These are phyloP conservation scores for Pseudomyrmex pallidus DNA, from an alignment of 1,140 invertebrate species.

Conservation along the genomic window DNA sequence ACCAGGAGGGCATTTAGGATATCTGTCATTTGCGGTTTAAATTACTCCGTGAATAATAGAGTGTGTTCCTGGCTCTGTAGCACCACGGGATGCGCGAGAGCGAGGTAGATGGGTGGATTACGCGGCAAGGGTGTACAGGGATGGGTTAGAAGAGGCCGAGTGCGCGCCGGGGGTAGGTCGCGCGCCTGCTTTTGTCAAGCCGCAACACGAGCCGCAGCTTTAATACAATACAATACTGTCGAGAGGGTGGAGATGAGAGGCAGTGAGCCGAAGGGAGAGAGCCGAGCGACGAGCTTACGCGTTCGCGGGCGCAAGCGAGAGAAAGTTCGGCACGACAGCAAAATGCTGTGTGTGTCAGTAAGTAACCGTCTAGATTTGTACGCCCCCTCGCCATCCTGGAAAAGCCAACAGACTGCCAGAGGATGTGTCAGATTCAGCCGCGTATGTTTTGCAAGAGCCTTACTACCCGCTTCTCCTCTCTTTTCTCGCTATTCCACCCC, in stretches of 20 bases:
- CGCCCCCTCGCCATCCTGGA: slow-evolving; percentile 65
- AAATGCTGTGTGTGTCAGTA: slow-evolving; percentile 76
- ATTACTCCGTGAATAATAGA: slow-evolving; percentile 71
- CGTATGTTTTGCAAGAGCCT: slow-evolving; percentile 73
- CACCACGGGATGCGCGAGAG: slow-evolving; percentile 10
- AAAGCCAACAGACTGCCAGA: slow-evolving; percentile 73
- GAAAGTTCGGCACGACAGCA: slow-evolving; percentile 68
- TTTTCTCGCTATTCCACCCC: slow-evolving; percentile 43
- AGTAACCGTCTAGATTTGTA: slow-evolving; percentile 79
- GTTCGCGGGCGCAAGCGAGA: slow-evolving; percentile 52
- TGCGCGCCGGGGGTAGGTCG: slow-evolving; percentile 55
- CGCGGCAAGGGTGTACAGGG: neutral
- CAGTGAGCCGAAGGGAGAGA: slow-evolving; percentile 48
- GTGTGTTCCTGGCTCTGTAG: slow-evolving; percentile 23
- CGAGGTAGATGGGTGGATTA: neutral
- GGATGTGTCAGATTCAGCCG: slow-evolving; percentile 75
- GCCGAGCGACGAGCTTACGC: slow-evolving; percentile 15
- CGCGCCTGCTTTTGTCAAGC: slow-evolving; percentile 69
- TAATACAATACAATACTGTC: slow-evolving; percentile 72
- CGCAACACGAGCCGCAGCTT: slow-evolving; percentile 69
- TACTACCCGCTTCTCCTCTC: slow-evolving; percentile 64
- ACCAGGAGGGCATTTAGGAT: slow-evolving; percentile 34
- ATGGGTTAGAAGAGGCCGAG: slow-evolving; percentile 10
- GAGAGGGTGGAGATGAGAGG: slow-evolving; percentile 51
- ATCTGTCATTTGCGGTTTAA: slow-evolving; percentile 65